Percentiles rank a stretch among this genome's conserved stretches.
These are phyloP conservation scores for Atractosteus spatula DNA, from an alignment of 2,113 vertebrate species.

Conservation along the genomic window DNA sequence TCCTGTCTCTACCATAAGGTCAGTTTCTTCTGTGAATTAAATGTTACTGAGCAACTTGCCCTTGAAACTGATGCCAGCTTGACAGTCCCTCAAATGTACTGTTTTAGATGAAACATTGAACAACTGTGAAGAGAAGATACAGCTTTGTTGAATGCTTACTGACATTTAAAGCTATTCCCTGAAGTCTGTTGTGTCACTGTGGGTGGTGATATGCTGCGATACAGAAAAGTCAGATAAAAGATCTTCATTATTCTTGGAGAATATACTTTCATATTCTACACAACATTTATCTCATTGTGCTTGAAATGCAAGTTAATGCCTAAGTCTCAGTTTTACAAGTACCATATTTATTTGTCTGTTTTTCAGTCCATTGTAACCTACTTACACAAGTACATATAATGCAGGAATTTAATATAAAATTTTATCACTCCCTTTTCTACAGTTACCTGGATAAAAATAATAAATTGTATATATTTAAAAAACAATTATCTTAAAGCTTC, in stretches of 20 bases:
- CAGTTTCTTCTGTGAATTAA: not conserved
- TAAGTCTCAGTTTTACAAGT: not conserved
- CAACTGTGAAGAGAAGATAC: not conserved
- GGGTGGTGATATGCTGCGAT: not conserved
- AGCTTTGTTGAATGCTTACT: not conserved
- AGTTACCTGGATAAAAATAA: too few species aligned
- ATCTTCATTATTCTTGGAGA: not conserved
- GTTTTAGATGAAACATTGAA: not conserved
- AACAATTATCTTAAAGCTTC: too few species aligned
- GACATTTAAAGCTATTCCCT: not conserved
- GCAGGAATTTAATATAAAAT: too few species aligned
- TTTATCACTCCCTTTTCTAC: too few species aligned
- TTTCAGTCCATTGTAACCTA: too few species aligned
- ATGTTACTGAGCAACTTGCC: not conserved
- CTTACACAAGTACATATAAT: too few species aligned
- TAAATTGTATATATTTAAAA: too few species aligned
- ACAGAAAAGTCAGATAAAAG: not conserved
- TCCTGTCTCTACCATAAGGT: not conserved
- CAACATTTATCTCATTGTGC: not conserved
- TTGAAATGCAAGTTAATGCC: not conserved
- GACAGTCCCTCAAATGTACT: not conserved
- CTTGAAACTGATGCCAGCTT: constrained; percentile 1
- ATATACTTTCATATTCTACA: not conserved
- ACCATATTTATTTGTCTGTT: too few species aligned
- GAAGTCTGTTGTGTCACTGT: not conserved